Percentiles rank a stretch among this genome's conserved stretches.
phyloP scores from a whole-genome alignment of 35 echinoderm and acorn worm genomes.

The Ptychodera flava region DNA sequence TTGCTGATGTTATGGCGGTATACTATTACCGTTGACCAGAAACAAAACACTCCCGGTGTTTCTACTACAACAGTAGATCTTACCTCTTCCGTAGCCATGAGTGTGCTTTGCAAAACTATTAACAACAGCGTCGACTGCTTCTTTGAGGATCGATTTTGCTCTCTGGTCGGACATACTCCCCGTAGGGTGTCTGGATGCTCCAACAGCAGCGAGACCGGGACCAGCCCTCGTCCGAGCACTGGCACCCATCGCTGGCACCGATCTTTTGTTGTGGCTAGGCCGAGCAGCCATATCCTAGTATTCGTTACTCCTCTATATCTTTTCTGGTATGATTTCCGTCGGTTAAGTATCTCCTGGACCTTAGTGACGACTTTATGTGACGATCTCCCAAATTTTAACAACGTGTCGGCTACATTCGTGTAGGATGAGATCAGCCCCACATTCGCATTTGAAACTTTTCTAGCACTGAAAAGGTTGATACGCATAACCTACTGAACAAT shows the following conservation, averaged over 20 bases:
- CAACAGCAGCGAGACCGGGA: neutral
- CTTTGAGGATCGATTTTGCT: constrained; percentile 81
- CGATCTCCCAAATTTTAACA: too few species aligned
- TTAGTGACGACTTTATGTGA: too few species aligned
- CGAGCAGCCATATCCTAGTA: constrained; percentile 18
- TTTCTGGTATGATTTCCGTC: constrained; percentile 3
- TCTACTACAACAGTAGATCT: constrained; percentile 20
- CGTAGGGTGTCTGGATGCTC: constrained; percentile 10
- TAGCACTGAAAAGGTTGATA: too few species aligned
- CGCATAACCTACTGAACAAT: too few species aligned
- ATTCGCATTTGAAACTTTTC: too few species aligned
- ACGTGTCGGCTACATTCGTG: too few species aligned
- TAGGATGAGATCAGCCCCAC: too few species aligned
- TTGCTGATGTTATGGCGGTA: too few species aligned
- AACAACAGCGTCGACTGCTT: constrained; percentile 97
- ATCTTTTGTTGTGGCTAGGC: neutral
- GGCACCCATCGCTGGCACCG: neutral
- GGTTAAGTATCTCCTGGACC: too few species aligned
- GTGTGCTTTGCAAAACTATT: constrained; percentile 99
- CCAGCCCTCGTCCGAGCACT: neutral
- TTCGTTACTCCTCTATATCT: constrained; percentile 8
- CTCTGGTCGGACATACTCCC: constrained; percentile 79
- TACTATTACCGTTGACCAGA: too few species aligned
- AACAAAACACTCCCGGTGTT: too few species aligned
- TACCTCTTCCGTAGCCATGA: constrained; percentile 97